phyloP scores from a whole-genome alignment of 2,113 vertebrate genomes.

The Dipodomys ordii region DNA sequence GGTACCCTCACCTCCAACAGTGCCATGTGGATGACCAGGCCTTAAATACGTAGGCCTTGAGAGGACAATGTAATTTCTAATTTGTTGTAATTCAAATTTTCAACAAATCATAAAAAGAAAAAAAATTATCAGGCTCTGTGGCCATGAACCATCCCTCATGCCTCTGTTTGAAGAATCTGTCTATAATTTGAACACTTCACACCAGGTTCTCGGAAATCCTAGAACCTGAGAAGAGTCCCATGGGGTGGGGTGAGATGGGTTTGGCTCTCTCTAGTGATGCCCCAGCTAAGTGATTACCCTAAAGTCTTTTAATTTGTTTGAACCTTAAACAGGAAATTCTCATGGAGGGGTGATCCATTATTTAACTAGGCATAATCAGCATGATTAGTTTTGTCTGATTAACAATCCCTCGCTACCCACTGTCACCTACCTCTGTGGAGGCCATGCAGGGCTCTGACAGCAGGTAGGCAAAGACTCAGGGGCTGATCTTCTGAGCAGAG shows the following conservation, averaged over 20 bases:
- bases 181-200: accelerated
- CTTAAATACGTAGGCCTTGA: background rate
- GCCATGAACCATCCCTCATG: background rate
- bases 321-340: constrained; percentile 59
- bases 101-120: background rate
- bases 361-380: constrained; percentile 59
- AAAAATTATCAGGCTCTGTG: background rate
- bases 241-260: background rate
- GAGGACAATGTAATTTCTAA: background rate
- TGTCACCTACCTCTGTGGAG: constrained; percentile 13
- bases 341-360: constrained; percentile 29
- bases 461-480: constrained; percentile 37
- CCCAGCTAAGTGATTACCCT: background rate
- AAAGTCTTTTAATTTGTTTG: constrained; percentile 55
- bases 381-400: constrained; percentile 70
- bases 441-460: constrained; percentile 32
- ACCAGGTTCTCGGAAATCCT: background rate
- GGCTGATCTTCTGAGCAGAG: background rate
- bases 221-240: background rate
- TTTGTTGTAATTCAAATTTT: too few relatives aligned
- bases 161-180: background rate
- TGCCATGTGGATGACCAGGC: background rate
- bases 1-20: background rate
- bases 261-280: background rate
- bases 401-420: background rate